Conservation (phyloP, 2,888 invertebrate genomes). For the Onthophagus sagittarius region DNA sequence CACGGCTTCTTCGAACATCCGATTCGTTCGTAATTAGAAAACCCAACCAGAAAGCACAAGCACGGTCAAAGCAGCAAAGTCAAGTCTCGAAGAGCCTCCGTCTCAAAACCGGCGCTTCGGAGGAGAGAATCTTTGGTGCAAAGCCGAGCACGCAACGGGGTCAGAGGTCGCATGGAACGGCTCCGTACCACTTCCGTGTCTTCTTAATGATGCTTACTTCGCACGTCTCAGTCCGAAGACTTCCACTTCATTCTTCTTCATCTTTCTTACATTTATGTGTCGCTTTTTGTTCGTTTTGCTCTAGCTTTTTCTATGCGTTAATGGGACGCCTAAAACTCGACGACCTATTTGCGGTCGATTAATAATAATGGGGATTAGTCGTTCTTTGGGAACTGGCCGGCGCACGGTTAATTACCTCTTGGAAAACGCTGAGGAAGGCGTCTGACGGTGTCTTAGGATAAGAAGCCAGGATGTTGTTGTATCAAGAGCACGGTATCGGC, state of each 20-base stretch:
- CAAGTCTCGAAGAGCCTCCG: not conserved
- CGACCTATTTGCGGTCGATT: not conserved
- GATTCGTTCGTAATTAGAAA: not conserved
- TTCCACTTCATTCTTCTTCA: not conserved
- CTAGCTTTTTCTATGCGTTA: not conserved
- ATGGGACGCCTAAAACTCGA: not conserved
- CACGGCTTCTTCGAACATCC: not conserved
- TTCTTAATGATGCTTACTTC: not conserved
- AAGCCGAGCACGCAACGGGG: not conserved
- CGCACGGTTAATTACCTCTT: not conserved
- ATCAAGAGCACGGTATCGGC: not conserved
- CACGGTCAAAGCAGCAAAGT: not conserved
- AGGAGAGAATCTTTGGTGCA: not conserved
- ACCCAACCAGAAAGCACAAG: not conserved
- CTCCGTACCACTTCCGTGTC: not conserved
- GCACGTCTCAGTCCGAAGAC: not conserved
- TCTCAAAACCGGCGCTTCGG: not conserved
- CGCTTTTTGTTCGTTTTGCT: not conserved
- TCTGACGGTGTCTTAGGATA: not conserved
- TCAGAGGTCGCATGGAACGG: not conserved
- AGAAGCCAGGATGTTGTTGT: not conserved
- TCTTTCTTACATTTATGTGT: not conserved
- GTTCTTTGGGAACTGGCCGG: not conserved
- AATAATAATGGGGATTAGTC: not conserved
- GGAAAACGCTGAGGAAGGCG: not conserved